Evolutionary conservation across 64 coral and sea anemone species (phyloP), one percentile per base, ranked within the genome.

Genomic region (Dendrophyllia cribrosa): DNA sequence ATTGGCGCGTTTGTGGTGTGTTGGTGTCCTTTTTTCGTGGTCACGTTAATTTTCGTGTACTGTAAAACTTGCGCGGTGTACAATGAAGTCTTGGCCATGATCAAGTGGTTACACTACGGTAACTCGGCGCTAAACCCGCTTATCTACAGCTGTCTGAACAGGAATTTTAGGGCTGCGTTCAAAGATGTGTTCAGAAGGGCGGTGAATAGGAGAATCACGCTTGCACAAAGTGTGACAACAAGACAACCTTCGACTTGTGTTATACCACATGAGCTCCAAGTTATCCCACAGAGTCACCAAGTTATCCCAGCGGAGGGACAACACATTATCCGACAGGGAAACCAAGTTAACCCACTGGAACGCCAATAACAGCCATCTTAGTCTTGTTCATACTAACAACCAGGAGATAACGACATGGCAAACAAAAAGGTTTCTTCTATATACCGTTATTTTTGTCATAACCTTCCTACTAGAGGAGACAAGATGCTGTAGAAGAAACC

Each of bases 61-160:
- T 95, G 72, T 75, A 87, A 91, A 5, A 15, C 74, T 46, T 87
- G 51, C 66, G 24, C 47, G 1, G 21, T 95, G 50, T 51, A 49
- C 11, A 22, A 45, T 0, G 74, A 86, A 15, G 48, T 91, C 17
- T 79, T 73, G 0, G 69, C 81, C 15, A 43, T 91, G 68, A 87
- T 88, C 26, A 97, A 97, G 46, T 97, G 95, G 95, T 93, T 97
- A 82, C 92, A 91, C 21, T 97, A 94, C 58, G 78, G 87, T 16
- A 97, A 97, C 76, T 94, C 92, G 21, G 92, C 90, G 0, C 84
- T 97, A 52, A 97, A 97, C 68, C 95, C 95, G 59, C 21, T 97
- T 9, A 78, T 97, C 46, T 97, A 97, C 59, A 90, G 92, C 51
- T 91, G 87, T 75, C n/a, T 97, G 72, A 97, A 90, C 34, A 88